These are phyloP conservation scores for Tiliacea citrago DNA, from an alignment of 2,888 invertebrate species.

Conservation along the genomic window DNA sequence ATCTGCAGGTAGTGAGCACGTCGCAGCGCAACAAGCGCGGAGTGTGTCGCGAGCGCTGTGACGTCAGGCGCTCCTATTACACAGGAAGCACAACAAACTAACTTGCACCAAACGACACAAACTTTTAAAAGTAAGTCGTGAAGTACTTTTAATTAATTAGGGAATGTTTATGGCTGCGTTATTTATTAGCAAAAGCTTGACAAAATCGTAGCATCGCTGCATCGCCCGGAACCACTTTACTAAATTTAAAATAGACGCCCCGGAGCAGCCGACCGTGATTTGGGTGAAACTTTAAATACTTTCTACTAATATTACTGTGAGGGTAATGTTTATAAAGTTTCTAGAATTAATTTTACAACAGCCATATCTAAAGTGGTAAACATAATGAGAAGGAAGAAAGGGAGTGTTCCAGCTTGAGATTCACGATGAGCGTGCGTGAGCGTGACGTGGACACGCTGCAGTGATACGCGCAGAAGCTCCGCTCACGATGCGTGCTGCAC, in stretches of 20 bases:
- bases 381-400: constrained; percentile 24
- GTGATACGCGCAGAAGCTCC: constrained; percentile 13
- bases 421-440: constrained; percentile 13
- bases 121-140: constrained; percentile 3
- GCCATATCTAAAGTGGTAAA: constrained; percentile 19
- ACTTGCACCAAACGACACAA: background rate
- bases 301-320: background rate
- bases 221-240: constrained; percentile 2
- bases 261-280: background rate
- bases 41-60: background rate
- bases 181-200: constrained; percentile 40
- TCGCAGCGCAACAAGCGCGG: background rate
- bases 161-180: constrained; percentile 17
- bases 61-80: background rate
- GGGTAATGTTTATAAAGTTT: constrained; percentile 5
- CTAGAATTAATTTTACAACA: constrained; percentile 15
- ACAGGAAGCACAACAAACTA: constrained; percentile 1
- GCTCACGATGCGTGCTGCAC: background rate
- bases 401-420: constrained; percentile 44
- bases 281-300: constrained; percentile 9
- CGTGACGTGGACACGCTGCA: background rate
- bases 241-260: constrained; percentile 16
- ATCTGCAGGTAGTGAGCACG: background rate
- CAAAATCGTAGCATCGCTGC: background rate
- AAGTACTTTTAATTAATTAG: constrained; percentile 40